Percentiles rank a stretch among this genome's conserved stretches.
These are phyloP conservation scores for Drosophila chauvacae DNA, from an alignment of 1,140 invertebrate species.

Conservation along the genomic window DNA sequence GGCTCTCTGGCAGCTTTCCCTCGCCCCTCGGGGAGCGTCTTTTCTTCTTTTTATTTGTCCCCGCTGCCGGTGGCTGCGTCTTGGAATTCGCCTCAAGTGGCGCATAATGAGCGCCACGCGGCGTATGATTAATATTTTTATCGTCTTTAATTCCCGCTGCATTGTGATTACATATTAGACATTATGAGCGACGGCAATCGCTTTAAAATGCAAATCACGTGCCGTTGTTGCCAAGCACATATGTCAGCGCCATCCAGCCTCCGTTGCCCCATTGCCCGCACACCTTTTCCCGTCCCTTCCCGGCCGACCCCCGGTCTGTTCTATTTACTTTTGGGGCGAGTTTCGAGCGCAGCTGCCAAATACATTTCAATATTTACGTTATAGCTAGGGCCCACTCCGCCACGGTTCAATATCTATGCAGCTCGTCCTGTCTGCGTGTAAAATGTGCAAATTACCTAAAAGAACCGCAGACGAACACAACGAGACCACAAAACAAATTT, in stretches of 20 bases:
- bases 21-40: constrained; percentile 1
- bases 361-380: constrained; percentile 83
- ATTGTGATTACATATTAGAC: constrained; percentile 77
- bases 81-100: constrained; percentile 68
- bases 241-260: constrained; percentile 37
- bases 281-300: not conserved
- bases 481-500: constrained; percentile 83
- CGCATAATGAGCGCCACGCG: constrained; percentile 80
- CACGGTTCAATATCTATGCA: constrained; percentile 55
- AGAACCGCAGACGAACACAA: constrained; percentile 83
- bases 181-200: constrained; percentile 55
- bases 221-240: constrained; percentile 51
- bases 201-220: constrained; percentile 81
- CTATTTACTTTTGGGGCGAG: constrained; percentile 76
- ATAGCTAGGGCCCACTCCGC: constrained; percentile 41
- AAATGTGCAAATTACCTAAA: constrained; percentile 84
- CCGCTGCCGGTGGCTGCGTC: constrained; percentile 34
- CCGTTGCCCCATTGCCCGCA: not conserved
- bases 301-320: constrained; percentile 35
- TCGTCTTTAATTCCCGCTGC: constrained; percentile 71
- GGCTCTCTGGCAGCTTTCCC: constrained; percentile 11
- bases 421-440: constrained; percentile 69
- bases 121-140: constrained; percentile 81
- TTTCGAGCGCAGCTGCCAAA: constrained; percentile 78
- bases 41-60: constrained; percentile 32